These are phyloP conservation scores for Nibea albiflora DNA, from an alignment of 2,113 vertebrate genomes.

Conservation along the genomic window DNA sequence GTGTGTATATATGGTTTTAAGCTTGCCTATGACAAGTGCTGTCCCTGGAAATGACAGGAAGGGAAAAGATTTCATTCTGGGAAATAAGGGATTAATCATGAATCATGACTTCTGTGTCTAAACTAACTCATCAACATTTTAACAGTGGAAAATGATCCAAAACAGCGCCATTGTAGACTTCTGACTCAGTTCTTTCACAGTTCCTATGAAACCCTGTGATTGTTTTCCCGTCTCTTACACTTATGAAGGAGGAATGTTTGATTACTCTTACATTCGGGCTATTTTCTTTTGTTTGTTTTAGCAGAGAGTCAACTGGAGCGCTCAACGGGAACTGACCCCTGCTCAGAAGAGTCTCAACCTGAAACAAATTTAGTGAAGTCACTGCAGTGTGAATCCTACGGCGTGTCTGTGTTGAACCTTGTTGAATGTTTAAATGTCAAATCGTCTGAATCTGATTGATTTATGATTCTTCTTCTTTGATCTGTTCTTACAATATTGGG, in stretches of 20 bases:
- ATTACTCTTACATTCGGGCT: background rate
- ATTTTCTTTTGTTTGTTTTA: background rate
- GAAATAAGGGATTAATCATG: background rate
- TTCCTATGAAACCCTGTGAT: background rate
- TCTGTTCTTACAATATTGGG: background rate
- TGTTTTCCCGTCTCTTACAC: background rate
- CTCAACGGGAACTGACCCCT: background rate
- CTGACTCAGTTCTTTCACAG: background rate
- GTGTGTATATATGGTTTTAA: background rate
- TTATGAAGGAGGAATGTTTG: background rate
- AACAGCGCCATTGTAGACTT: background rate
- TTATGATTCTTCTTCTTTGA: background rate
- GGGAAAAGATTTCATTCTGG: background rate
- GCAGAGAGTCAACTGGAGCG: background rate
- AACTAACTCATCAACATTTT: background rate
- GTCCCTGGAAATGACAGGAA: background rate
- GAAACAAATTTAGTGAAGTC: background rate
- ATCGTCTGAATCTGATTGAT: background rate
- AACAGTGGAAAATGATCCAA: constrained; percentile 1
- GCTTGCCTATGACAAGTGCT: background rate
- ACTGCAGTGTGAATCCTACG: background rate
- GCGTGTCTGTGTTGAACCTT: background rate
- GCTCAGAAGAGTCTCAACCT: background rate
- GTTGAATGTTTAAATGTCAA: background rate
- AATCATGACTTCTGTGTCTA: background rate